Base-by-base conservation (phyloP, 2,888 invertebrate species). In the Lithophane leautieri region DNA sequence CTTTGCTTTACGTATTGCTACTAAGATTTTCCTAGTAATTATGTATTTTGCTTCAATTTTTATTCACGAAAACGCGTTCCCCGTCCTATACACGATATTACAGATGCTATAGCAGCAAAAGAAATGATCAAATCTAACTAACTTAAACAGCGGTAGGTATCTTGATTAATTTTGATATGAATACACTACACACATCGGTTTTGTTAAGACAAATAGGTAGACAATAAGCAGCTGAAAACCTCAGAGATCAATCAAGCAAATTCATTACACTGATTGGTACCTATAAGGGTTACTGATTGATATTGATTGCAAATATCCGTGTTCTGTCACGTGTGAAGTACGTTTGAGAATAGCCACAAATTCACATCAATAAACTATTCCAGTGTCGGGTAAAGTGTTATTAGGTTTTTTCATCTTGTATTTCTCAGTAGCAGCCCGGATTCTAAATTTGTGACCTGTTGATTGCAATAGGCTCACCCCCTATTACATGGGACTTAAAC, bases 201-300 rank as follows among this genome's bases (percentile, higher is more conserved):
- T 47, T 54, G 34, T 47, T 42, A 42, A 34, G 2, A 58, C 50
- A 62, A 65, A 52, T 54, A 52, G 52, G 28, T 60, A 54, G 14
- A 16, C 73, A 81, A 83, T 73, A 66, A 83, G 22, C n/a, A 47
- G 22, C n/a, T 67, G 50, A 47, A 52, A 47, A 77, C 73, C 61
- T 66, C 82, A 70, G 70, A 40, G 61, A 70, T 79, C 69, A 79
- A 61, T 79, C 69, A 73, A 79, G 69, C 69, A 54, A 65, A 73
- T 73, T 67, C 44, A 68, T 44, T 66, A 62, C 22, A 47, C 56
- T 70, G 65, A 78, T 70, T 66, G 72, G 14, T 19, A 22, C 22
- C 50, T 22, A 25, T 40, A 14, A 19, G 42, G 40, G 44, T 52
- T 52, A 52, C 50, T 52, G 62, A 81, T 79, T 68, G 77, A 12